A percentile compares a stretch with the other conserved stretches of the same genome.
Conservation (phyloP, 2,113 vertebrate genomes). For the Nerophis lumbriciformis region DNA sequence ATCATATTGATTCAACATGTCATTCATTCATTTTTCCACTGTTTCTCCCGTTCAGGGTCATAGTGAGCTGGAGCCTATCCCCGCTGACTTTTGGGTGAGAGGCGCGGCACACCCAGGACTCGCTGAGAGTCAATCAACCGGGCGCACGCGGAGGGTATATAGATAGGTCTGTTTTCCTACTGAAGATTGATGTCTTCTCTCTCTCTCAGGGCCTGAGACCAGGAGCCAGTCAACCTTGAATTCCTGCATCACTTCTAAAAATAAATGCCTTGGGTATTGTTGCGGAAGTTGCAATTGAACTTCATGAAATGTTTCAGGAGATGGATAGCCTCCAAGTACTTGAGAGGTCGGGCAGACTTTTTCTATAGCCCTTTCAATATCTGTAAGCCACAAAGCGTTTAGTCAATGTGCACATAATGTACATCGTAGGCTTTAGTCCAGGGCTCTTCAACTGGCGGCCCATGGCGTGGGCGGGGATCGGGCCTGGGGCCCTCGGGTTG, state of each 20-base stretch:
- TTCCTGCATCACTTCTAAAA: constrained; percentile 49
- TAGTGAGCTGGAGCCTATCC: no score
- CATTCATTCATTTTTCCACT: no score
- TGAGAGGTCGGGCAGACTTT: constrained; percentile 50
- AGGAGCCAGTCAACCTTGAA: constrained; percentile 62
- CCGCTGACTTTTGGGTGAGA: no score
- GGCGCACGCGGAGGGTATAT: neutral
- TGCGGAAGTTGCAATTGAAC: constrained; percentile 51
- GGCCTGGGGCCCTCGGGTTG: no score
- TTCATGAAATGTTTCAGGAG: constrained; percentile 61
- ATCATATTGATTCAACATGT: no score
- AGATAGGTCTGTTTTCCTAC: constrained; percentile 34
- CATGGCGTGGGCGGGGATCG: no score
- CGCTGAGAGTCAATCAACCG: neutral
- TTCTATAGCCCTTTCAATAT: constrained; percentile 38
- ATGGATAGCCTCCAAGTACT: constrained; percentile 46
- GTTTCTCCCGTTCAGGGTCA: no score
- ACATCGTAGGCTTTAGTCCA: no score
- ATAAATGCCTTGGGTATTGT: constrained; percentile 33
- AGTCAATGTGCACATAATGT: neutral
- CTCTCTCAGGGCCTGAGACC: constrained; percentile 45
- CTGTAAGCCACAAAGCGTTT: constrained; percentile 7
- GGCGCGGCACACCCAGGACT: neutral
- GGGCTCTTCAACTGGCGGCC: no score
- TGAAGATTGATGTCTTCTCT: constrained; percentile 55